Base-by-base conservation (phyloP, 2,113 vertebrate species). In the Theristicus caerulescens region DNA sequence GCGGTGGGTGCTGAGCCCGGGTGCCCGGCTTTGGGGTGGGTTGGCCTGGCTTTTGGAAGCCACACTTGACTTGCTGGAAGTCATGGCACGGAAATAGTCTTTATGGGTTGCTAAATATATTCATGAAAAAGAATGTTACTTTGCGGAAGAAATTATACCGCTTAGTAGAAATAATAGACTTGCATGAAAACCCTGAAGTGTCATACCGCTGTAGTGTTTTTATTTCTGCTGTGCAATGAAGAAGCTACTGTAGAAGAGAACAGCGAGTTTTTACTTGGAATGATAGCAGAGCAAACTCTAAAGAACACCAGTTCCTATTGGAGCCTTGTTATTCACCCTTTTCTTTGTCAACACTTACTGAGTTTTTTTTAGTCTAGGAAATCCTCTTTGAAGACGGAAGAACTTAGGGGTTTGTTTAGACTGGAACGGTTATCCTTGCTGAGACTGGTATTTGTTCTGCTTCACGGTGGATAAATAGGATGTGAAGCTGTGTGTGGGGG, bases 21-120 rank as follows among this genome's bases (percentile, higher is more conserved):
- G 16, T 7, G 70, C n/a, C 38, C 36, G 2, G 17, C 61, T 22
- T 7, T 12, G 44, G 19, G 1, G 0, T 1, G 27, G 9, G 1
- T 2, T 51, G 22, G 11, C 34, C 47, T 24, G 62, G 11, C 34
- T 52, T 10, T 14, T 2, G 2, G 52, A 5, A 72, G 24, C 24
- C 24, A 0, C 81, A 0, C 25, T 38, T 18, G 54, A 2, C 27
- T 31, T 11, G 32, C 26, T 82, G 90, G 32, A 24, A 18, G 4
- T 24, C 25, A 0, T 2, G 5, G 10, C 32, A 0, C 26, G 64
- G 69, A 44, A 31, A 11, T 10, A 9, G 5, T 5, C 51, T 10
- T 3, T 15, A 7, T 2, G 61, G 8, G 9, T 32, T 58, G 61
- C n/a, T 76, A 64, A 64, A 46, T 25, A 4, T 20, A 2, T 44